Base-by-base conservation (phyloP, 1,140 invertebrate genomes). In the Littorina saxatilis region DNA sequence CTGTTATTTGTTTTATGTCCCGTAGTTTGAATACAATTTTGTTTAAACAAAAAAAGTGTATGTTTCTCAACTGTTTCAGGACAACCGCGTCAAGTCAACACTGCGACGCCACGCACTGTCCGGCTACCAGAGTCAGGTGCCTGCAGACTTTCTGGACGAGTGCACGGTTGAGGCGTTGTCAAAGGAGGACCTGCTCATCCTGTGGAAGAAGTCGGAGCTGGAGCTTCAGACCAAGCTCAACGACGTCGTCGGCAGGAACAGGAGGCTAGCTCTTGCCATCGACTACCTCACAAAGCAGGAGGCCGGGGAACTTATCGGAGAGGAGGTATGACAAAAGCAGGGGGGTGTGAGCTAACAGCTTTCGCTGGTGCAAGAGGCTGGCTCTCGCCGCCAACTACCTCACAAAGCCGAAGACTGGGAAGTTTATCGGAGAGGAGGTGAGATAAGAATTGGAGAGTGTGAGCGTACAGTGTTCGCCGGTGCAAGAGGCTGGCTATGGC, bases 201-300 rank as follows among this genome's bases (percentile, higher is more conserved):
- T 91, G 73, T 91, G 90, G 90, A 91, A 89, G 75, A 84, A 85
- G 63, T 91, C 90, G 1, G 90, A 91, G 76, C 87, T 91, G 32
- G 88, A 91, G 47, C 75, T 91, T 23, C 87, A 90, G 81, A 87
- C 84, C 5, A 81, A 81, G 68, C 84, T 91, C 3, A 85, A 88
- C 23, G 85, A 86, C 72, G 76, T 82, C 5, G 39, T 80, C 17
- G 75, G 35, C 32, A 79, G 82, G 32, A 86, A 86, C 73, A 61
- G 63, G 29, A 66, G 80, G 2, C 63, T 86, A 40, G 40, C 82
- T 4, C 20, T 86, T 43, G 82, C 84, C 29, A 86, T 86, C 27
- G 84, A 86, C 29, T 86, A 80, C 63, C 82, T 86, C 5, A 70
- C 80, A 1, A 76, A 78, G 40, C 79, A 55, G 32, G 76, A 50